Base-by-base conservation (phyloP, 2,797 vertebrate species). In the Gouania willdenowi region DNA sequence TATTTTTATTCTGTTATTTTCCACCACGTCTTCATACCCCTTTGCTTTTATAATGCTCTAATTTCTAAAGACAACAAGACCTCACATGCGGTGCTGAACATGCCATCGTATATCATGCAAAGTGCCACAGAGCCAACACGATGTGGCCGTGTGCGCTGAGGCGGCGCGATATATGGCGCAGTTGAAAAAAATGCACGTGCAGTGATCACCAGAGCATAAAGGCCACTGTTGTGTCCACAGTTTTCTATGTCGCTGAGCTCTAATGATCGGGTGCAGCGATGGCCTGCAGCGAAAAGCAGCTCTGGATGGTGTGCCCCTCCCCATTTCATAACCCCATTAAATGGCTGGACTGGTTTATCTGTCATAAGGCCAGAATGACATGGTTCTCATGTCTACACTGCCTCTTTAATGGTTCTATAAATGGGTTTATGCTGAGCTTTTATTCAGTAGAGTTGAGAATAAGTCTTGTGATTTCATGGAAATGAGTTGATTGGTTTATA, bases 1-100 rank as follows among this genome's bases (percentile, higher is more conserved):
- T 41, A 69, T 52, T 56, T 57, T 56, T 45, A 62, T 53, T 44
- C 37, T 59, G 41, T 73, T 69, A 40, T 65, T 56, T 41, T 48
- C 41, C 7, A 25, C 52, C 16, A 34, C 26, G 40, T 67, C 51
- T 51, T 15, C 42, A 66, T 68, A 49, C 69, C 13, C 54, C 3
- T 57, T 51, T 31, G 26, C 41, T 8, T 30, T 48, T 36, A 6
- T 47, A 12, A 51, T 1, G 32, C 33, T 39, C 53, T 38, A 63
- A 67, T 62, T 77, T 65, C 66, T 55, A 65, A 77, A 62, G 38
- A 56, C 66, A 73, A 69, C 61, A 58, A 49, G 57, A 66, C 70
- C 65, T 56, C 67, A 55, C 63, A 34, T 28, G 24, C 39, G 26
- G 56, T 0, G 18, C 37, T n/a, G 32, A 56, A 23, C 13, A 3